Base-by-base conservation (phyloP, 1,140 invertebrate genomes). In the Notospermus geniculatus region DNA sequence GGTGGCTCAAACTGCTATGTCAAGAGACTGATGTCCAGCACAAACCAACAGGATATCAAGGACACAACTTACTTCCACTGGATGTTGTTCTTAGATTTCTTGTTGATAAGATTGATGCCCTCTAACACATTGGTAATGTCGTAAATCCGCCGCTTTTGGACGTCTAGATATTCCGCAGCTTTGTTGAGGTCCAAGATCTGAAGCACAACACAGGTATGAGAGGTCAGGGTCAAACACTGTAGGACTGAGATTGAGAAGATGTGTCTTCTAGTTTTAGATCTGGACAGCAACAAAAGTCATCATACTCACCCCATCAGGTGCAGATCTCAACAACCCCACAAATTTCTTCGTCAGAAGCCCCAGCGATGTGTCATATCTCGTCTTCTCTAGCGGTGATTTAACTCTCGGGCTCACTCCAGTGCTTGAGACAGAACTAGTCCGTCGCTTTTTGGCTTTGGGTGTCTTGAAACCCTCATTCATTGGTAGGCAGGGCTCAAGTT, bases 81-180 rank as follows among this genome's bases (percentile, higher is more conserved):
- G 73, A 98, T 96, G 82, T 94, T 94, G 82, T 98, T 98, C 86
- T 98, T 98, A 63, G 92, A 95, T 74, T 92, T 93, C 81, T 99
- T 99, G 75, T 97, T 92, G 77, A 99, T 89, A 69, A 99, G 89
- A 68, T 95, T 95, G 80, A 99, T 97, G 56, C 97, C 97, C 85
- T 99, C 97, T 62, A 99, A 83, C 2, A 99, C 97, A 84, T 99
- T 99, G 32, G 97, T 99, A 70, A 99, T 99, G 81, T 99, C 97
- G 82, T 99, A 99, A 76, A 99, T 98, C 75, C 97, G 86, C 71
- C 97, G 54, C 65, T 77, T 99, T 80, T 98, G 96, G 0, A 98
- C 96, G 68, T 92, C 90, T 64, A 99, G 82, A 59, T 91, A 85
- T 80, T 95, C 91, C 0, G 95, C 95, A 23, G 96, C 95, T 90